These are phyloP conservation scores for Psittacula derbiana DNA, from an alignment of 2,797 vertebrate genomes.

Conservation along the genomic window DNA sequence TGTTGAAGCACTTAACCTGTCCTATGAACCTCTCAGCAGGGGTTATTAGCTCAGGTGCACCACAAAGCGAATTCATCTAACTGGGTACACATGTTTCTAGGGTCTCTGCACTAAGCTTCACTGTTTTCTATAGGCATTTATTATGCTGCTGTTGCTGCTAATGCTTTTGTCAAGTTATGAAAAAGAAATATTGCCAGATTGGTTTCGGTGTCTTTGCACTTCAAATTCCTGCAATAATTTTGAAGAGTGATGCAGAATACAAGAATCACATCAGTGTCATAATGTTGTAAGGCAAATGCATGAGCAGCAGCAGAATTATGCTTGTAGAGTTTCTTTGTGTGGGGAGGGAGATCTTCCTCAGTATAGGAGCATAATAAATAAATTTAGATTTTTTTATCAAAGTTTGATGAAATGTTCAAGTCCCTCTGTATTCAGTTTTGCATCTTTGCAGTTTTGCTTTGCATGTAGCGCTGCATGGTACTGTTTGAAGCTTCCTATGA, in stretches of 20 bases:
- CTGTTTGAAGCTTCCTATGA: not conserved
- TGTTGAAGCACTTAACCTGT: not conserved
- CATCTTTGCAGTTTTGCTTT: not conserved
- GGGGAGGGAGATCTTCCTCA: not conserved
- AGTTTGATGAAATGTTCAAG: not conserved
- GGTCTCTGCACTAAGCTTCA: not conserved
- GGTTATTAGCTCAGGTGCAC: not conserved
- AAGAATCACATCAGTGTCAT: not conserved
- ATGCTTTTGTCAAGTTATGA: not conserved
- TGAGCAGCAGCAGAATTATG: not conserved
- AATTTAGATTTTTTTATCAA: not conserved
- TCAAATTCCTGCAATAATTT: not conserved
- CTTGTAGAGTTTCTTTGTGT: not conserved
- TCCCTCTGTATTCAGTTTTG: not conserved
- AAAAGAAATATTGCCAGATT: not conserved
- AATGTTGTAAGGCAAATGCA: not conserved
- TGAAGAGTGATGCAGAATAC: not conserved
- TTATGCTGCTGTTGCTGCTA: not conserved
- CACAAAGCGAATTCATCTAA: not conserved
- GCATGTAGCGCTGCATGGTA: not conserved
- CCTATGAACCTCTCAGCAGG: not conserved
- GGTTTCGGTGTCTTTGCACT: not conserved
- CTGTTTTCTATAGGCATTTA: not conserved
- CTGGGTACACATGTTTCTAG: not conserved
- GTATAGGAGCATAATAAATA: not conserved